Evolutionary conservation across 23 tunicate species (phyloP), one percentile per base, ranked within the genome.

Genomic region (Halocynthia aurantium): DNA sequence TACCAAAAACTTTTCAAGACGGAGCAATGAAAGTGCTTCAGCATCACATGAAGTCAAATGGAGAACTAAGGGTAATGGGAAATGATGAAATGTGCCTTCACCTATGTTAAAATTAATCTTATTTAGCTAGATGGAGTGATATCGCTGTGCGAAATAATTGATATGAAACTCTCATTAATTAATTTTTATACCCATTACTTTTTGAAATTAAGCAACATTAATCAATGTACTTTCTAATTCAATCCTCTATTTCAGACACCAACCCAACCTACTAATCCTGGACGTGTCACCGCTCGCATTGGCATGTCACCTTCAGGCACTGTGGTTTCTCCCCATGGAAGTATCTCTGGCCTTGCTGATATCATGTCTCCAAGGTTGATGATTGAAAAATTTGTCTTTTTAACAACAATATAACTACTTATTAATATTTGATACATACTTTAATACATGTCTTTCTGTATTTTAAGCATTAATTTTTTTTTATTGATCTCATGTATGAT

Each of bases 21-120:
- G 98, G 92, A 50, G 98, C 98, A 17, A 92, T 92, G 98, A 85
- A 86, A 78, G 88, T 92, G 22, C 77, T 92, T n/a, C 88, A 86
- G 22, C 44, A 65, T 8, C 70, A 82, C 66, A 81, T 87, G 79
- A 80, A 74, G 22, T 20, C 78, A 15, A 74, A 74, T 18, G 78
- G 78, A 53, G 78, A 74, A 10, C 21, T 64, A 0, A 74, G 31
- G 62, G 78, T 58, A 58, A 58, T 58, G 17, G 63, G 2, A 58
- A 58, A 13, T 13, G 63, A 58, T 58, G 15, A 13, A 13, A n/a
- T n/a, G 63, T n/a, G 63, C 15, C 15, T n/a, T 58, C 17, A 5
- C 15, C 2, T 13, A 58, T n/a, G 17, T 58, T 15, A 2, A 58
- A 58, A 58, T 13, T 13, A 58, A 58, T 58, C 63, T 58, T 58